Base-by-base conservation (phyloP, 2,888 invertebrate genomes). In the Amitus sp. region DNA sequence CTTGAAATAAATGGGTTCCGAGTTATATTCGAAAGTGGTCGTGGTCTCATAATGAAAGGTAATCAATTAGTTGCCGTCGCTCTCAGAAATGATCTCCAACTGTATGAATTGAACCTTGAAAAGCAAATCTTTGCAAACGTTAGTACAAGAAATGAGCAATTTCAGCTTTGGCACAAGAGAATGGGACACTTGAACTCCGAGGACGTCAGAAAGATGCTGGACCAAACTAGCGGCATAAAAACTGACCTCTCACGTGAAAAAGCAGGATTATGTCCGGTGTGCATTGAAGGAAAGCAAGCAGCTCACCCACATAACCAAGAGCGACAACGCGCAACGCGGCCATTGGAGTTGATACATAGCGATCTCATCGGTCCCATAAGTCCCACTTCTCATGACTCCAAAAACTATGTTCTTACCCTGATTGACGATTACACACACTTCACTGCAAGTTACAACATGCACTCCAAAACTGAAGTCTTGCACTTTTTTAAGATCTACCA, bases 21-120 rank as follows among this genome's bases (percentile, higher is more conserved):
- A n/a, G 34, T 74, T 9, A 54, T 54, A n/a, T 71, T 73, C 49
- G 68, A 65, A 51, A 62, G 69, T n/a, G 66, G 65, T 19, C 40
- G 43, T 51, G 71, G 64, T 2, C 7, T 54, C 1, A 71, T 72
- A n/a, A 18, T 13, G 5, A 67, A 68, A 52, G 50, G 45, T 33
- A 59, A 65, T 19, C 7, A 13, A 3, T 46, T 54, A 13, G 51
- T 68, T n/a, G 39, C 39, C 1, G 20, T 39, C n/a, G 49, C 40
- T n/a, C 2, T 4, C 4, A 10, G 49, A 2, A 27, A 15, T 18
- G n/a, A 50, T 62, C 55, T 27, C 53, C 60, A 48, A 5, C 13
- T 48, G 20, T 48, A 48, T 10, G 34, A 18, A 13, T n/a, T 48
- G n/a, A 37, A 5, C 34, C n/a, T 47, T 43, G 66, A n/a, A 33